Base-by-base conservation (phyloP, 2,797 vertebrate genomes). In the Parambassis ranga region DNA sequence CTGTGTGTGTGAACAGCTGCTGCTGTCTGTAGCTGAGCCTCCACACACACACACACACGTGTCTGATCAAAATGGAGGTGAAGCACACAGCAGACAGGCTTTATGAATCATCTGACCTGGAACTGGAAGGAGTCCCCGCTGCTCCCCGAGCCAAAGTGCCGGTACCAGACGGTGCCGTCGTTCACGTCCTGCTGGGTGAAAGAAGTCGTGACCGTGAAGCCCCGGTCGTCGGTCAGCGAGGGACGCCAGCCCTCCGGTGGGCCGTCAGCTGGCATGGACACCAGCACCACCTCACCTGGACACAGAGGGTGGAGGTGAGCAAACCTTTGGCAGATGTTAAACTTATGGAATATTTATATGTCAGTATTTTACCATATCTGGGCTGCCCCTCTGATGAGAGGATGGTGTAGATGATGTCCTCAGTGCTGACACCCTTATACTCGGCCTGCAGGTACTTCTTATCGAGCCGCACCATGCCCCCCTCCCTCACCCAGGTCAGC, bases 161-260 rank as follows among this genome's bases (percentile, higher is more conserved):
- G 90, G 79, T 99, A 99, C 98, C 98, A 99, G 55, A 99, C 93
- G 0, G 93, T 35, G 23, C 98, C 98, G 2, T 98, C 93, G 0
- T 95, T 87, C 47, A 99, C 89, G 37, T 99, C 96, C 83, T 93
- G 94, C 82, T 99, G 98, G 8, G 94, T 98, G 79, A 99, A 99
- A 4, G 94, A 93, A 16, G 87, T 79, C 0, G 94, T 93, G 19
- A 92, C 82, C 0, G 93, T 92, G 5, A 93, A 92, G 55, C 85
- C 89, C 14, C 84, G 90, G 7, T 94, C 92, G 5, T 93, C 91
- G 0, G 87, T 26, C 0, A 68, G 89, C 14, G 94, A 71, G 24
- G 90, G 89, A 36, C 90, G 92, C 90, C 94, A 94, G 0, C 84
- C 88, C 1, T 90, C 91, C 0, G 85, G 62, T 0, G 95, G 95